Conservation (phyloP, 2,888 invertebrate genomes). For the Baronia brevicornis region DNA sequence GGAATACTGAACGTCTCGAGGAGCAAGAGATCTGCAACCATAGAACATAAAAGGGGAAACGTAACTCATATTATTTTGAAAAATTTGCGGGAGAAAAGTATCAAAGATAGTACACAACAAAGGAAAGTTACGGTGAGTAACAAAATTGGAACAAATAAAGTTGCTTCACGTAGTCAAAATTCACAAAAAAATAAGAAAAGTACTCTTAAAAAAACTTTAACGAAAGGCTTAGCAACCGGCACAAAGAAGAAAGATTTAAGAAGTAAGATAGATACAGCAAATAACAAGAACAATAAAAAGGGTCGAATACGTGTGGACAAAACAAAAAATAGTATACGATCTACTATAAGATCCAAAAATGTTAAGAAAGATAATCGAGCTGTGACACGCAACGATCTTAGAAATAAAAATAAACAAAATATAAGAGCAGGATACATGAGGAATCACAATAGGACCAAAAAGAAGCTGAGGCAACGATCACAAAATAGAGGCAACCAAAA, state of each 20-base stretch:
- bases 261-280: not conserved
- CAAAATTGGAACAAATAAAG: slow-evolving; percentile 1
- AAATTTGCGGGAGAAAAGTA: too few species aligned
- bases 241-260: not conserved
- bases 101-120: too few species aligned
- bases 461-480: not conserved
- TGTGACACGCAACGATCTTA: not conserved
- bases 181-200: not conserved
- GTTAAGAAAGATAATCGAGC: not conserved
- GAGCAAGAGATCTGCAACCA: slow-evolving; percentile 27
- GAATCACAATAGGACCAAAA: not conserved
- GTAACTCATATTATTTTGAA: too few species aligned
- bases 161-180: too few species aligned
- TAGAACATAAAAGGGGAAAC: too few species aligned
- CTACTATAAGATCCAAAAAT: too few species aligned
- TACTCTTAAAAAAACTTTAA: not conserved
- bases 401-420: not conserved
- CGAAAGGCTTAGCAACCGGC: not conserved
- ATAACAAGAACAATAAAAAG: not conserved
- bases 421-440: not conserved
- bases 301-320: not conserved
- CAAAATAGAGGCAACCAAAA: not conserved
- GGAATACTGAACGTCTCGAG: slow-evolving; percentile 20
- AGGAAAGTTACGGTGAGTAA: slow-evolving; percentile 1
- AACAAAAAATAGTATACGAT: not conserved